phyloP scores from a whole-genome alignment of 2,888 invertebrate species.

The Andrena trimmerana region DNA sequence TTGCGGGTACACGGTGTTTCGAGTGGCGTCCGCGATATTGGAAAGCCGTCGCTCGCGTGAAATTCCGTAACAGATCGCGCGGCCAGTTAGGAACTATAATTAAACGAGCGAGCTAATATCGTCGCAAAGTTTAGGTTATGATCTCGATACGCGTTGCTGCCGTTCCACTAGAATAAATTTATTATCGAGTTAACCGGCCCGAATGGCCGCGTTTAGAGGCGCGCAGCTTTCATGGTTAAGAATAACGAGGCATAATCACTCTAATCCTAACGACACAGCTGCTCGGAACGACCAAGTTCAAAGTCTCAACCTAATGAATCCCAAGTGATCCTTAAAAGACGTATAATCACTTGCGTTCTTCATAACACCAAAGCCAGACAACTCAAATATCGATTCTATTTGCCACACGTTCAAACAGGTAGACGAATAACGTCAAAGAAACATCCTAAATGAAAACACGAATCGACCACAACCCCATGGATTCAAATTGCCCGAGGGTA shows the following conservation, averaged over 20 bases:
- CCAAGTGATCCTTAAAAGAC: not conserved
- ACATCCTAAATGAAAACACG: no score
- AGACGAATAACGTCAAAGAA: no score
- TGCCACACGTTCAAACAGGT: no score
- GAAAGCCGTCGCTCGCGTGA: conserved; percentile 16
- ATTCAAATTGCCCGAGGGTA: no score
- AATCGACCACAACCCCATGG: no score
- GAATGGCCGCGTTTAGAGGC: conserved; percentile 4
- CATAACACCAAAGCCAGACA: no score
- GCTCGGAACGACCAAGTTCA: not conserved
- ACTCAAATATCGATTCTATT: no score
- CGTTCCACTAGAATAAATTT: conserved; percentile 28
- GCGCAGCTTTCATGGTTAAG: conserved; percentile 10
- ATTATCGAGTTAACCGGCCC: conserved; percentile 2
- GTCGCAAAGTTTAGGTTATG: conserved; percentile 41
- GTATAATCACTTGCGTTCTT: no score
- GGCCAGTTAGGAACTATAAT: conserved; percentile 43
- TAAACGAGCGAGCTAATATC: conserved; percentile 31
- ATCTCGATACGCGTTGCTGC: conserved; percentile 34
- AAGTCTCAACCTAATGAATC: not conserved
- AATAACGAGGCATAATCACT: not conserved
- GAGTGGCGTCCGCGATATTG: conserved; percentile 33
- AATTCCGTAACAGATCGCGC: conserved; percentile 42
- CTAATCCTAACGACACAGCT: not conserved
- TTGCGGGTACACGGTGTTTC: not conserved